phyloP scores from a whole-genome alignment of 2,113 vertebrate genomes.

The Aspidoscelis tigris region DNA sequence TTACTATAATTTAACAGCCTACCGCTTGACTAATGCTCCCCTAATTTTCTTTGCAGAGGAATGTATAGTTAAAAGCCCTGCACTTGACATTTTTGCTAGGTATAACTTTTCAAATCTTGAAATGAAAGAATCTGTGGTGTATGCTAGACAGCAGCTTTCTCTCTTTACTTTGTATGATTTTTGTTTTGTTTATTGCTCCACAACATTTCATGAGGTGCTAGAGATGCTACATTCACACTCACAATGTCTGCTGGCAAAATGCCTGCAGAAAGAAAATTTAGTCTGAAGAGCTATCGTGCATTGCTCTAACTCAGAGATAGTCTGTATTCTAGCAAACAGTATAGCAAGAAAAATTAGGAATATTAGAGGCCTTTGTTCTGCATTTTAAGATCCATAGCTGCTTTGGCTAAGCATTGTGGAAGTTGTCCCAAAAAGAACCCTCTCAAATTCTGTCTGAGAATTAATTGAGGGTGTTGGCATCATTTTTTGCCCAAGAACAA shows the following conservation, averaged over 20 bases:
- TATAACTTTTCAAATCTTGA: background rate
- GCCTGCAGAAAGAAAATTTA: no score
- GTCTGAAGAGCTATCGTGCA: no score
- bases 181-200: background rate
- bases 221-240: no score
- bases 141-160: background rate
- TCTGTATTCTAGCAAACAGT: no score
- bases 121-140: background rate
- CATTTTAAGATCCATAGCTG: no score
- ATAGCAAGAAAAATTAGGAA: no score
- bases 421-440: no score
- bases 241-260: no score
- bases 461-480: background rate
- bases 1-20: background rate
- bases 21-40: background rate
- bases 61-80: background rate
- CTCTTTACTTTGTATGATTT: background rate
- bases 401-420: background rate
- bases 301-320: no score
- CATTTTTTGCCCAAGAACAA: background rate
- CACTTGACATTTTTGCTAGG: background rate
- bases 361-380: no score
- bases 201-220: no score
- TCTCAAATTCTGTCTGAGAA: background rate
- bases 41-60: background rate